A percentile compares a stretch with the other conserved stretches of the same genome.
phyloP scores from a whole-genome alignment of 2,888 invertebrate species.

The Chydorus sphaericus region DNA sequence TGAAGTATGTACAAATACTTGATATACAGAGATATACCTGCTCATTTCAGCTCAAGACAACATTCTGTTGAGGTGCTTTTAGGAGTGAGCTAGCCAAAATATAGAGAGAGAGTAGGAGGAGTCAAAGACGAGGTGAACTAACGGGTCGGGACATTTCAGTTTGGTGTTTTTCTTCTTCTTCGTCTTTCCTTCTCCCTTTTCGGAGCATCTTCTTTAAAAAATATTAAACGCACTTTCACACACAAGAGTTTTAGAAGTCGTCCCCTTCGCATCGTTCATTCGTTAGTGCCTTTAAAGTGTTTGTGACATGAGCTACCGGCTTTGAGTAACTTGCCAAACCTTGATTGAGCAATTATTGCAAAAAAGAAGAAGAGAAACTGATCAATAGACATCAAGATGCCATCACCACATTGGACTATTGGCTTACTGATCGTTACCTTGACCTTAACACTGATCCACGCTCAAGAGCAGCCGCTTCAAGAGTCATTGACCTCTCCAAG shows the following conservation, averaged over 20 bases:
- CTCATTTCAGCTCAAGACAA: no score
- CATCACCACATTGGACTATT: slow-evolving; percentile 4
- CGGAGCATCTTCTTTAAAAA: no score
- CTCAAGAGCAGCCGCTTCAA: not conserved
- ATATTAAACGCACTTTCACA: slow-evolving; percentile 6
- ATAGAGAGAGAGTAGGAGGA: not conserved
- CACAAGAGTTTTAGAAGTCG: not conserved
- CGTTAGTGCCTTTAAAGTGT: not conserved
- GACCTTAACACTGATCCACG: not conserved
- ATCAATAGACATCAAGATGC: not conserved
- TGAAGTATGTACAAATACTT: no score
- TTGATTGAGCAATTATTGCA: not conserved
- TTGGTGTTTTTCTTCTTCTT: not conserved
- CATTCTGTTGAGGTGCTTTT: no score
- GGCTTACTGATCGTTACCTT: not conserved
- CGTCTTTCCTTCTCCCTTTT: not conserved
- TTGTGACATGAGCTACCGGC: not conserved
- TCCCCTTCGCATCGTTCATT: not conserved
- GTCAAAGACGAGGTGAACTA: slow-evolving; percentile 6
- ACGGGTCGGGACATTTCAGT: slow-evolving; percentile 5
- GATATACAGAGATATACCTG: no score
- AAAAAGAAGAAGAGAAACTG: not conserved
- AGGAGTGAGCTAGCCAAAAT: not conserved
- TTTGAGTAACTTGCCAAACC: not conserved
- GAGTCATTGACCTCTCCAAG: slow-evolving; percentile 2